Conservation (phyloP, 1,140 invertebrate species). For the Pachyrhynchus sulphureomaculatus region DNA sequence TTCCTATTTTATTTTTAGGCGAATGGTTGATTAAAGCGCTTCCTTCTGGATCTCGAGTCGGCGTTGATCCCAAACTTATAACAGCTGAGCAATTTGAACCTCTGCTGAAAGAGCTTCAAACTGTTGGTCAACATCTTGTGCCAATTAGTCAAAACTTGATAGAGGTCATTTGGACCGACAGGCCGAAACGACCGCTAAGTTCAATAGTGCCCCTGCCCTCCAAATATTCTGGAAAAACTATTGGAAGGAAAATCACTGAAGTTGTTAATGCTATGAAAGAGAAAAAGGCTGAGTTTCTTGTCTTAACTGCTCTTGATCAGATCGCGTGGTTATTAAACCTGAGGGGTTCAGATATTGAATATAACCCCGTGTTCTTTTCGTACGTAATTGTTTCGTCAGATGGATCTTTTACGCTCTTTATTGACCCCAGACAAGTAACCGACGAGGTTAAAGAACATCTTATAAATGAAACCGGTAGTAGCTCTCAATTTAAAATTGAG, state of each 20-base stretch:
- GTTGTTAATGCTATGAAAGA: conserved; percentile 73
- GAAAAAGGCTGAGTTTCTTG: conserved; percentile 65
- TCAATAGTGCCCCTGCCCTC: conserved; percentile 64
- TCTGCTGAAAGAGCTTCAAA: conserved; percentile 61
- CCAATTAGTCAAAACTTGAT: conserved; percentile 79
- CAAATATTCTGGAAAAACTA: conserved; percentile 68
- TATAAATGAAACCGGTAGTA: conserved; percentile 56
- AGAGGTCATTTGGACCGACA: conserved; percentile 74
- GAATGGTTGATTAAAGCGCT: conserved; percentile 78
- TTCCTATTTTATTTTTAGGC: conserved; percentile 54
- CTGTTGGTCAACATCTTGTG: conserved; percentile 66
- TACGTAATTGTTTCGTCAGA: conserved; percentile 76
- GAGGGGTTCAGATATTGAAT: conserved; percentile 92
- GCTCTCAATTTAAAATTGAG: conserved; percentile 47
- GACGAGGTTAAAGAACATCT: conserved; percentile 65
- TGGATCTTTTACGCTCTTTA: conserved; percentile 66
- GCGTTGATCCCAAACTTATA: conserved; percentile 80
- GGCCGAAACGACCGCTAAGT: conserved; percentile 60
- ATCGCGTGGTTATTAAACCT: conserved; percentile 92
- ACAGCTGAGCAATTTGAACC: conserved; percentile 71
- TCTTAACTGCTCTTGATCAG: conserved; percentile 89
- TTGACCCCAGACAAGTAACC: conserved; percentile 66
- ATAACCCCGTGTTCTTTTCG: conserved; percentile 95
- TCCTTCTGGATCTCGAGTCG: conserved; percentile 70
- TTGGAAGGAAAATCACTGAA: conserved; percentile 68